phyloP scores from a whole-genome alignment of 2,888 invertebrate species.

The Andricus quercusramuli region DNA sequence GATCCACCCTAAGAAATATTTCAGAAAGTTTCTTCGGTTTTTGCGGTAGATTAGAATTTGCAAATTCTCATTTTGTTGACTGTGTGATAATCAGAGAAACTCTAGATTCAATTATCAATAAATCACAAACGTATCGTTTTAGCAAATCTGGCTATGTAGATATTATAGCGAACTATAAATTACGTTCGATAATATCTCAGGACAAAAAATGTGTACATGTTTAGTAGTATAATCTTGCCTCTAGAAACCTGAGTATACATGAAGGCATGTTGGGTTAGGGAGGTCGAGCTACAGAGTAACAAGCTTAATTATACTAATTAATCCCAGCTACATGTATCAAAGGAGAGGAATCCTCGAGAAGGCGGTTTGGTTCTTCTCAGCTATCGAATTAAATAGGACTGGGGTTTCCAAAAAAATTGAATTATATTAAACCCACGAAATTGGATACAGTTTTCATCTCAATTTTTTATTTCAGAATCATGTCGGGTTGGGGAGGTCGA shows the following conservation, averaged over 20 bases:
- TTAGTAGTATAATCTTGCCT: slow-evolving; percentile 5
- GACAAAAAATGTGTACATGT: slow-evolving; percentile 15
- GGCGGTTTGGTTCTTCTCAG: background rate
- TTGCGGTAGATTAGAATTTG: background rate
- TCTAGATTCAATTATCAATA: slow-evolving; percentile 20
- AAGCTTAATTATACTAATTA: slow-evolving; percentile 40
- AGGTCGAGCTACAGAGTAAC: slow-evolving; percentile 7
- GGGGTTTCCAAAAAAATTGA: background rate
- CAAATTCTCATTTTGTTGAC: background rate
- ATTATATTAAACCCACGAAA: background rate
- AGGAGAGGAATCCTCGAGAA: slow-evolving; percentile 7
- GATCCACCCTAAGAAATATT: too few relatives aligned
- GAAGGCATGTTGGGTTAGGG: slow-evolving; percentile 14
- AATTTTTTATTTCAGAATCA: background rate
- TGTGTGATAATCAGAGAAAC: slow-evolving; percentile 4
- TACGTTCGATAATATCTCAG: slow-evolving; percentile 40
- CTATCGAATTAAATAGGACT: background rate
- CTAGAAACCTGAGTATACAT: slow-evolving; percentile 28
- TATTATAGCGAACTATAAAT: slow-evolving; percentile 21
- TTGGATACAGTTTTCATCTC: background rate
- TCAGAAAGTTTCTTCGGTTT: too few relatives aligned
- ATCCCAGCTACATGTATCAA: slow-evolving; percentile 23
- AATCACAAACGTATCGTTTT: slow-evolving; percentile 25
- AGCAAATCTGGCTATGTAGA: slow-evolving; percentile 16
- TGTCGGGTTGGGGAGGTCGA: slow-evolving; percentile 12